Evolutionary conservation across 2,888 invertebrate species (phyloP), one percentile per base, ranked within the genome.

Genomic region (Melolontha melolontha): DNA sequence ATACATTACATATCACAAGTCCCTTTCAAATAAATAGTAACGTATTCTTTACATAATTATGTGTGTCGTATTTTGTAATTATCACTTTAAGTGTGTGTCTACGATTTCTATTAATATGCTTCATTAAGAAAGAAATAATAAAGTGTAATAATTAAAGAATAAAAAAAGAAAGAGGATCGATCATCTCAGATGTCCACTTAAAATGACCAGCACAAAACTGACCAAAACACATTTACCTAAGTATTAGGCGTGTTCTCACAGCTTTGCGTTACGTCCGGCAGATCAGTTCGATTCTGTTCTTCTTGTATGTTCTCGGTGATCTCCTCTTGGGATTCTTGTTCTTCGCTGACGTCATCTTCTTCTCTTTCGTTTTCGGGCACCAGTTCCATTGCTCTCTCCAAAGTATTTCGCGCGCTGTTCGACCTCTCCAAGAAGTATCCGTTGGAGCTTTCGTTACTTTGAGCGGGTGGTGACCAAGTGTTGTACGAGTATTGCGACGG

Each of bases 371-470:
- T 89, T 73, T 91, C 91, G 0, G 92, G 91, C 78, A 91, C 90
- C 41, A 94, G 83, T 78, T 93, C 93, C 73, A 88, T 87, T 5
- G 94, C 94, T 80, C 91, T 87, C 73, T 92, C 90, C 69, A 97
- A 87, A 0, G 95, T 96, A 80, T 94, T 93, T 72, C 94, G 89
- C 0, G 97, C 97, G 73, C 96, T 97, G 80, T 94, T 95, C 73
- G 97, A 97, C 73, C 97, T 88, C 81, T 97, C 97, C 73, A 98
- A 84, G 86, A 95, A 96, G 83, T 94, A 97, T 63, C 97, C 96
- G 81, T 95, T 97, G 40, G 96, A 94, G 16, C 93, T 94, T 81
- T 98, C 97, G 84, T 97, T 97, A 66, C 96, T 96, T 76, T 95
- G 95, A 17, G 95, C 93, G 14, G 96, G 96, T 6, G 95, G 95